Base-by-base conservation (phyloP, 2,888 invertebrate species). In the Eristalinus aeneus region DNA sequence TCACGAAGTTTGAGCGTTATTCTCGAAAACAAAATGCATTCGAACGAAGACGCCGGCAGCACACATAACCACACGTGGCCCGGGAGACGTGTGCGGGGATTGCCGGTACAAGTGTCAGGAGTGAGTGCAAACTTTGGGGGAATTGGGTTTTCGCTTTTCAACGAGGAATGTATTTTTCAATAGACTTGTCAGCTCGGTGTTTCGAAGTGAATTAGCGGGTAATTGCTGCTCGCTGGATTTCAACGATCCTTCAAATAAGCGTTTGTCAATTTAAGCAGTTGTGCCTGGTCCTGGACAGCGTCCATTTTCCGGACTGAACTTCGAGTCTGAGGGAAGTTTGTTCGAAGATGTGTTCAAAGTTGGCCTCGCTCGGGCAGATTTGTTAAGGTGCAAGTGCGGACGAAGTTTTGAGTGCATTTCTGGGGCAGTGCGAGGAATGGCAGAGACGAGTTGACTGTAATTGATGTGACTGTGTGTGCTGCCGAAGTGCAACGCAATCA, bases 171-270 rank as follows among this genome's bases (percentile, higher is more conserved):
- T 60, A 60, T 72, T 65, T 63, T 56, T 32, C 67, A 67, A 74
- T 36, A 36, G 67, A 68, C 32, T 32, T 80, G 67, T 73, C 68
- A 39, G 12, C 56, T 68, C 67, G 39, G 54, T 74, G 16, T 56
- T 56, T 36, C 63, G 61, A 67, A 46, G 65, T 32, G 46, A 65
- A 46, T 67, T 67, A 58, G 58, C 11, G 58, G 36, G 23, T 27
- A 69, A 36, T 75, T 58, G 39, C n/a, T 36, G 16, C 22, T 36
- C 36, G n/a, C 46, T 12, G 56, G 34, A 58, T 27, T 34, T 34
- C 46, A 46, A 46, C 46, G 46, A 46, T 46, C 16, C 16, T 16
- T 46, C 46, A 46, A 46, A 46, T 46, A 16, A 46, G 46, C 46
- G 16, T 46, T 46, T 46, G 46, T 46, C 46, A 46, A 46, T 46